Evolutionary conservation across 2,113 vertebrate genomes (phyloP), one percentile per base, ranked within the genome.

Genomic region (Salvelinus namaycush): DNA sequence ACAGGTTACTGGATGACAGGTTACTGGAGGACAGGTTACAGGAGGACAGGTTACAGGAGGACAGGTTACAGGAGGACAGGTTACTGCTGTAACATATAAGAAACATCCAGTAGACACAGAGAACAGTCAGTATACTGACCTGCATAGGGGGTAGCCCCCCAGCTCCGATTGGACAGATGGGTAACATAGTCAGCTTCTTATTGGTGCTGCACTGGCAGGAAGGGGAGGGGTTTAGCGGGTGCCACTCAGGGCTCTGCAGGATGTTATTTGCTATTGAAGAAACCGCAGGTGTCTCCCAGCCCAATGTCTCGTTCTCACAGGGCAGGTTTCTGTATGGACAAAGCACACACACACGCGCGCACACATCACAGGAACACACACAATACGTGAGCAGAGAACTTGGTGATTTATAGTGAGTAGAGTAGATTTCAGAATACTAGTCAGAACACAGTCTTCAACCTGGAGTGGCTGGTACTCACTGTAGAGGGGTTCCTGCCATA

Each of bases 111-210:
- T 13, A 66, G 8, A 31, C 65, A 67, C 65, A 67, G 24, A 67
- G 27, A 5, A 67, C 24, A 67, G 14, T 16, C 65, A 31, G 14
- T 62, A 39, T 29, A 68, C 70, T 64, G 91, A 96, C 96, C 95
- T 96, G 94, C 0, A 86, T 94, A 5, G 97, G 97, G 0, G 96
- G 96, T 57, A 92, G 87, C 1, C 98, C 98, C 39, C 98, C 98
- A 0, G 98, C 96, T 0, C 96, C 97, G 34, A 87, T 77, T 0
- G 96, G 96, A 80, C 97, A 99, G 79, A 96, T 90, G 1, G 98
- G 97, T 73, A 99, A 92, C 97, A 99, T 98, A 31, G 91, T 97
- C 79, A 99, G 92, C 78, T 95, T 96, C 87, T 92, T 91, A 18
- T 57, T 83, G 76, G 93, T 93, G 91, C 97, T 98, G 92, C 98